Base-by-base conservation (phyloP, 2,888 invertebrate species). In the Patella ulyssiponensis region DNA sequence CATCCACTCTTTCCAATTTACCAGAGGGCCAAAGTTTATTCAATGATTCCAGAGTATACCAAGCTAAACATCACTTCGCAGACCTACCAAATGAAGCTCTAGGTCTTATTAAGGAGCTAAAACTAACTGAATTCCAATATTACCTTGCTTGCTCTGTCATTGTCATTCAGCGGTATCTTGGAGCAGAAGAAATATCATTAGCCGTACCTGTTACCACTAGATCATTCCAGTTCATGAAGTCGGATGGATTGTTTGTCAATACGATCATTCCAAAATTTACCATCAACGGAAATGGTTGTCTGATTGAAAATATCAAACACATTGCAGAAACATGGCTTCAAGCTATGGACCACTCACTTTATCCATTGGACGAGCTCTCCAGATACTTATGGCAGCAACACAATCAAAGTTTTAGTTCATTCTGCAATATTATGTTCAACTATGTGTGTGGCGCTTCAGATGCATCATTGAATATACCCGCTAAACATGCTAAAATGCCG, bases 401-500 rank as follows among this genome's bases (percentile, higher is more conserved):
- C 23, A 14, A 23, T 5, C 64, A 64, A 23, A 23, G 20, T 4
- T 23, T 64, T 12, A 23, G 64, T 23, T 23, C 64, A 64, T 64
- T 64, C 20, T 64, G 64, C 23, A 64, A 23, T 23, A 23, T 23
- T 14, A 20, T 64, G 64, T 64, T 64, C 11, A 64, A 64, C 23
- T 64, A 23, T 64, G 64, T 64, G 20, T 23, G 11, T 23, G 23
- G 1, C 20, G 11, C 64, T 23, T 20, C 64, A 23, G 23, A 64
- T 64, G 3, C 64, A 12, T 23, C 20, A 20, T 23, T 64, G 23
- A 64, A 23, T 23, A 20, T 64, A 12, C 64, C 64, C 11, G 23
- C 20, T 64, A 64, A 64, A 64, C 64, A 64, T 64, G 64, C 64
- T 23, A 64, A 64, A 23, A 64, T 64, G 64, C 64, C 64, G 23